phyloP scores from a whole-genome alignment of 2,888 invertebrate genomes.

The Tetropium fuscum region DNA sequence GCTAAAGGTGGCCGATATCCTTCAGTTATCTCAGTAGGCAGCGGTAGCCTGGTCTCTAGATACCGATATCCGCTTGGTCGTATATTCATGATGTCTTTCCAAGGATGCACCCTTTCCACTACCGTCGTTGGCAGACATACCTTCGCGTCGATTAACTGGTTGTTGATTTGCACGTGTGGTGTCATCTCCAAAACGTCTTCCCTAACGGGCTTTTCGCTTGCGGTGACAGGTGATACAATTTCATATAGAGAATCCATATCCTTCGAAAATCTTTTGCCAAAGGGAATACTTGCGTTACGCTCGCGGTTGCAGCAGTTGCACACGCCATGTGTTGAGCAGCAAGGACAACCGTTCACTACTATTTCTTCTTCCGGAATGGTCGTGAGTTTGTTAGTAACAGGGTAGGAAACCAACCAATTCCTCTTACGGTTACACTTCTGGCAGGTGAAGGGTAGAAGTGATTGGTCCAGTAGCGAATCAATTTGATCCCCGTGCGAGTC shows the following conservation, averaged over 20 bases:
- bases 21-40: too few species aligned
- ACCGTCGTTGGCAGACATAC: too few species aligned
- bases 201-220: too few species aligned
- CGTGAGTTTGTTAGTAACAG: constrained; percentile 19
- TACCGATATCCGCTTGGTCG: too few species aligned
- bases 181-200: too few species aligned
- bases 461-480: constrained; percentile 37
- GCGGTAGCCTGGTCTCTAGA: too few species aligned
- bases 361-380: constrained; percentile 2
- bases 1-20: too few species aligned
- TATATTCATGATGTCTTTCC: too few species aligned
- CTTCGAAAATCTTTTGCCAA: constrained; percentile 36
- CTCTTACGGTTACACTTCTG: constrained; percentile 34
- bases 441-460: constrained; percentile 40
- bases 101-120: too few species aligned
- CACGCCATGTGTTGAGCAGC: constrained; percentile 20
- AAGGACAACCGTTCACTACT: constrained; percentile 10
- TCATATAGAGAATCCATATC: constrained; percentile 36
- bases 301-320: constrained; percentile 23
- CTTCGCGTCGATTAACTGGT: too few species aligned
- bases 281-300: constrained; percentile 32
- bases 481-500: constrained; percentile 17
- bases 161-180: too few species aligned
- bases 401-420: constrained; percentile 43
- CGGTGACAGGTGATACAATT: neutral